phyloP scores from a whole-genome alignment of 2,797 vertebrate species.

The Crocodylus rhombifer region DNA sequence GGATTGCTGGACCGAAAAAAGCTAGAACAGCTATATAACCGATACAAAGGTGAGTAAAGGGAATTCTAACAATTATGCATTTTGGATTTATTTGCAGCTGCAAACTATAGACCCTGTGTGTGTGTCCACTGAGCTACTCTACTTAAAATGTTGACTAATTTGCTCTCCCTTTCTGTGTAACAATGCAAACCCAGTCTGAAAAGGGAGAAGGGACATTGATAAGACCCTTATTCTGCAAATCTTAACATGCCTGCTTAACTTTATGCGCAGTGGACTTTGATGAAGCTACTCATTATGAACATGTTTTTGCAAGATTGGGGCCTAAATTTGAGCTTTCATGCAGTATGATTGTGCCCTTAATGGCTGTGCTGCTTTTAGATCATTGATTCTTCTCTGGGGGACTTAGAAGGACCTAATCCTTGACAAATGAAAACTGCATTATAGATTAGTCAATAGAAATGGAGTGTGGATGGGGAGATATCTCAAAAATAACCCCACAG shows the following conservation, averaged over 20 bases:
- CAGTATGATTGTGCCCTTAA: neutral
- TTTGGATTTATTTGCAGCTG: neutral
- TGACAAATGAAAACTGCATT: neutral
- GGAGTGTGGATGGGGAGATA: neutral
- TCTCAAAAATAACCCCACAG: neutral
- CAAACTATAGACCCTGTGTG: accelerated
- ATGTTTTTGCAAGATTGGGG: neutral
- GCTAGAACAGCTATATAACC: conserved; percentile 96
- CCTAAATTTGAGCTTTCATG: neutral
- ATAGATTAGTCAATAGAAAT: neutral
- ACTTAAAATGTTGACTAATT: neutral
- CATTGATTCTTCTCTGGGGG: neutral
- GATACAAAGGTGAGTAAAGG: conserved; percentile 93
- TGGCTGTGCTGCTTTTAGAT: accelerated
- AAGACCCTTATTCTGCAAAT: neutral
- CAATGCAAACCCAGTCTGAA: neutral
- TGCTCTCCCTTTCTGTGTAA: neutral
- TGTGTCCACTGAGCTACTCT: neutral
- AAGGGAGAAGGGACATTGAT: neutral
- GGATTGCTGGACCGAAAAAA: conserved; percentile 95
- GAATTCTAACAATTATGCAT: neutral
- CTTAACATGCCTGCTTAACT: neutral
- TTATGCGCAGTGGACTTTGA: neutral
- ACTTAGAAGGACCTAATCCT: neutral
- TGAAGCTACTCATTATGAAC: neutral